Conservation (phyloP, 35 echinoderm and acorn worm species). For the Apostichopus californicus region DNA sequence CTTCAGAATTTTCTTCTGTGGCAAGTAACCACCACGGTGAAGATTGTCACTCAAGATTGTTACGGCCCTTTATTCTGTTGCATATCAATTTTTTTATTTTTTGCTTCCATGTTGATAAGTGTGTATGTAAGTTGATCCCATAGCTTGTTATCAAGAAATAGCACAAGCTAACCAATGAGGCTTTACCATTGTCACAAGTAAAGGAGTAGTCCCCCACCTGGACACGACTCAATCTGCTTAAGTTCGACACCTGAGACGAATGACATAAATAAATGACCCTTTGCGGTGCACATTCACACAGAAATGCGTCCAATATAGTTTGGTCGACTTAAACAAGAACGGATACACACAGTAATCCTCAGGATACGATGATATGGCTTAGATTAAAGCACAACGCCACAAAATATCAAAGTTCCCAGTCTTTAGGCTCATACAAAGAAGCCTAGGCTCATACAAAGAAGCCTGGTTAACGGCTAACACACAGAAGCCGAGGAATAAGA, state of each 20-base stretch:
- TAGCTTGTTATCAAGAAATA: not conserved
- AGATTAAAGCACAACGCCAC: too few species aligned
- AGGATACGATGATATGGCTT: too few species aligned
- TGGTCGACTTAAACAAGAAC: not conserved
- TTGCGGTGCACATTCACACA: not conserved
- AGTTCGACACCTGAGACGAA: not conserved
- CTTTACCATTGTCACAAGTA: not conserved
- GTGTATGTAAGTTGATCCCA: not conserved
- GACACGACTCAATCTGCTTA: not conserved
- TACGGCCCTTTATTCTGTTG: not conserved
- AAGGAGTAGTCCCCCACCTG: too few species aligned
- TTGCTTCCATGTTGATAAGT: not conserved
- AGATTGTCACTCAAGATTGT: not conserved
- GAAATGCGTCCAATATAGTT: not conserved
- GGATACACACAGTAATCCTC: too few species aligned
- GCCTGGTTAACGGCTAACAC: too few species aligned
- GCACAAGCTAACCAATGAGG: not conserved
- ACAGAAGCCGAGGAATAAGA: too few species aligned
- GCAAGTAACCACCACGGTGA: not conserved
- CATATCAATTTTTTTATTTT: not conserved
- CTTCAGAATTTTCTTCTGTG: not conserved
- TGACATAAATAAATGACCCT: not conserved
- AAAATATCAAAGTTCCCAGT: too few species aligned
- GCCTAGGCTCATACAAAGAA: too few species aligned
- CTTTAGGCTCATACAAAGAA: too few species aligned